A percentile compares a stretch with the other conserved stretches of the same genome.
Conservation (phyloP, 2,888 invertebrate species). For the Sinhomidia bicolor region DNA sequence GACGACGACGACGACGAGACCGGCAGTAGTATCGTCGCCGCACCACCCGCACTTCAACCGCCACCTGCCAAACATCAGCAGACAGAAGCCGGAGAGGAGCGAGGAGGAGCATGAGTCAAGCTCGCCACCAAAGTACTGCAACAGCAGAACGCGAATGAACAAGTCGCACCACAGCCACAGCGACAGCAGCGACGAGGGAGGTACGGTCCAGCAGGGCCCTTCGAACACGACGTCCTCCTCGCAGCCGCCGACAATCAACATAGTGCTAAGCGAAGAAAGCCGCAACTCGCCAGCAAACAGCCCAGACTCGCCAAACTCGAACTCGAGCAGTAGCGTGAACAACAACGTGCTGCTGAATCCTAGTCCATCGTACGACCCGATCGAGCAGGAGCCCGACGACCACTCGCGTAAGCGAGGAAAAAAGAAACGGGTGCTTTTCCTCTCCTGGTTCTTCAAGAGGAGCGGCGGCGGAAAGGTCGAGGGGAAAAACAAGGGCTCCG, state of each 20-base stretch:
- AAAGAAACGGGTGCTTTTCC: slow-evolving; percentile 41
- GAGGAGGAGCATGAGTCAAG: too few species aligned
- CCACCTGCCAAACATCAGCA: too few species aligned
- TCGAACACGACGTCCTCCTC: neutral
- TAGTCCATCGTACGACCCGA: slow-evolving; percentile 21
- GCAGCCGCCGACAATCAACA: neutral
- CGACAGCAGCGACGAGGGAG: slow-evolving; percentile 31
- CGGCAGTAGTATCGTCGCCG: too few species aligned
- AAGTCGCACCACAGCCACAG: slow-evolving; percentile 5
- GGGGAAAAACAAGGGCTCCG: neutral
- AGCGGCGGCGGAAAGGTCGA: neutral
- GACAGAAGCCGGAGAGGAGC: too few species aligned
- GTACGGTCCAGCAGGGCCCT: too few species aligned
- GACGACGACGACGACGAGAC: neutral
- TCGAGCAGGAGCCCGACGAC: neutral
- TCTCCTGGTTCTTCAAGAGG: slow-evolving; percentile 31
- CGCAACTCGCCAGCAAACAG: neutral
- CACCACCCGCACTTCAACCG: slow-evolving; percentile 47
- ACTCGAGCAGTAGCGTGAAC: neutral
- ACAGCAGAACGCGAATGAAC: neutral
- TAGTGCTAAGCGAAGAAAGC: neutral
- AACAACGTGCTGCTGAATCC: neutral
- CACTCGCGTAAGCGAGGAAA: neutral
- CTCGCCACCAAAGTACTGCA: slow-evolving; percentile 2
- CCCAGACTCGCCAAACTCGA: neutral